These are phyloP conservation scores for Metalampra italica DNA, from an alignment of 2,888 invertebrate genomes.

Conservation along the genomic window DNA sequence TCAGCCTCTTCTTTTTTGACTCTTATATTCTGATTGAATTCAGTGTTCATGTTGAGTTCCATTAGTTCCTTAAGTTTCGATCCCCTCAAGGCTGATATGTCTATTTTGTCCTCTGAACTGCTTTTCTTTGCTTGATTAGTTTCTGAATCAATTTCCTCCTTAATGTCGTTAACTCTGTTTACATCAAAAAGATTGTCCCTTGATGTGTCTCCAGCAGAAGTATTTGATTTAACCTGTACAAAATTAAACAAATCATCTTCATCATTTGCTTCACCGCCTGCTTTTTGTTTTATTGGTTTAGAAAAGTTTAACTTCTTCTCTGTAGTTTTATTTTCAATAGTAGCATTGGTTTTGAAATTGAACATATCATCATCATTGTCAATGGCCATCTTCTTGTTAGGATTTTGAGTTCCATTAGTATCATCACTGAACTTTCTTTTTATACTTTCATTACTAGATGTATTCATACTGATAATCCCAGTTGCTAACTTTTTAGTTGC, in stretches of 20 bases:
- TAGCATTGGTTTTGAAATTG: constrained; percentile 45
- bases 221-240: constrained; percentile 37
- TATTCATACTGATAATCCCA: constrained; percentile 16
- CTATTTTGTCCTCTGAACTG: constrained; percentile 21
- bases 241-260: constrained; percentile 65
- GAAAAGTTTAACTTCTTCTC: constrained; percentile 49
- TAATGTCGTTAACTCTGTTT: constrained; percentile 10
- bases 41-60: constrained; percentile 26
- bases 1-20: constrained; percentile 48
- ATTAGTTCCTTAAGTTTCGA: constrained; percentile 55
- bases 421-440: constrained; percentile 43
- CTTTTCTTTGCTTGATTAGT: constrained; percentile 13
- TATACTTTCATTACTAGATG: constrained; percentile 23
- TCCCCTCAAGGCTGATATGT: constrained; percentile 52
- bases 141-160: constrained; percentile 18
- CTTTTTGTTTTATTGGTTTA: constrained; percentile 55
- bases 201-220: constrained; percentile 16
- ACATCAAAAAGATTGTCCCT: constrained; percentile 31
- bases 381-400: constrained; percentile 47
- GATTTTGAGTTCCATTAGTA: constrained; percentile 27
- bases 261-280: constrained; percentile 35
- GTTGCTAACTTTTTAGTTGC: constrained; percentile 49
- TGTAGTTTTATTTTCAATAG: constrained; percentile 19
- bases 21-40: constrained; percentile 18
- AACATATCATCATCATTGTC: constrained; percentile 48